A percentile compares a stretch with the other conserved stretches of the same genome.
phyloP scores from a whole-genome alignment of 2,888 invertebrate genomes.

The Catocala nupta region DNA sequence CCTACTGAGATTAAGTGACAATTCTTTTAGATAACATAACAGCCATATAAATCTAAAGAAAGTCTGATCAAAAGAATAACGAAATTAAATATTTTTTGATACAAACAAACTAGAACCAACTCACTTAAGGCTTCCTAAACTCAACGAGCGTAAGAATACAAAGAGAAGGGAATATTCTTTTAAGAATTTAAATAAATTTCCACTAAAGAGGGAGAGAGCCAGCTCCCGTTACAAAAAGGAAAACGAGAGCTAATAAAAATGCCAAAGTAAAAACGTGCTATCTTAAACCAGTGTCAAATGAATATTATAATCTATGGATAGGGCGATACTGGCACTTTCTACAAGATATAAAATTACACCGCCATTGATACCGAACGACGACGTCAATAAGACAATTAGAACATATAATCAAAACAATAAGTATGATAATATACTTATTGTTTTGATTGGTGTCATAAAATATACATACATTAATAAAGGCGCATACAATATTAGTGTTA shows the following conservation, averaged over 20 bases:
- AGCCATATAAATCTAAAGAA: background rate
- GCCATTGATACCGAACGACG: background rate
- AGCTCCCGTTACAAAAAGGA: constrained; percentile 79
- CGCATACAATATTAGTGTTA: too few relatives aligned
- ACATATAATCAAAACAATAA: too few relatives aligned
- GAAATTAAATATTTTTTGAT: constrained; percentile 22
- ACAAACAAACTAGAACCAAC: constrained; percentile 64
- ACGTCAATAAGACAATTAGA: too few relatives aligned
- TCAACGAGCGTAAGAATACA: constrained; percentile 61
- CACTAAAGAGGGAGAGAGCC: constrained; percentile 67
- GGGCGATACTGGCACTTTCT: background rate
- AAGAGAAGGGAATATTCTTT: constrained; percentile 74
- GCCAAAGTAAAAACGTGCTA: constrained; percentile 68
- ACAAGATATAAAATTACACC: background rate
- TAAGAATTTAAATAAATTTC: constrained; percentile 84
- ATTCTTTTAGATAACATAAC: constrained; percentile 11
- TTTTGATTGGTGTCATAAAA: too few relatives aligned
- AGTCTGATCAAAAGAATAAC: constrained; percentile 10
- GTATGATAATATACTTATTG: too few relatives aligned
- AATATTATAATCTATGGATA: constrained; percentile 49
- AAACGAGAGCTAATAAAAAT: constrained; percentile 81
- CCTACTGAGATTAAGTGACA: constrained; percentile 27
- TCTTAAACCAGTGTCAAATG: constrained; percentile 76
- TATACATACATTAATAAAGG: too few relatives aligned
- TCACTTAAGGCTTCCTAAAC: constrained; percentile 72